Conservation (phyloP, 1,140 invertebrate genomes). For the Pseudomyrmex flavicornis region DNA sequence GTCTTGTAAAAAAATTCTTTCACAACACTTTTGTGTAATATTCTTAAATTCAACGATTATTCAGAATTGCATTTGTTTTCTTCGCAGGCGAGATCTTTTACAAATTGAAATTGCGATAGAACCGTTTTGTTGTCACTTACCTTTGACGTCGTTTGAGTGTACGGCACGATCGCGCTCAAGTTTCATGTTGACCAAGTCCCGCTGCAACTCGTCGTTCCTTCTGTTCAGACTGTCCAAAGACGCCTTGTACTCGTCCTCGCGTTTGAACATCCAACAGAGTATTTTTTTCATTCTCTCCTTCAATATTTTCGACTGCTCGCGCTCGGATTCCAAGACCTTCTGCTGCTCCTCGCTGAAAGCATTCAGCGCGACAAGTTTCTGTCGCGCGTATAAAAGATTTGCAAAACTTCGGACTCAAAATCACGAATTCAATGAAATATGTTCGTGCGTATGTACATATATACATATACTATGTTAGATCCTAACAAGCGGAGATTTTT, state of each 20-base stretch:
- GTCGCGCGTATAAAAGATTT: not conserved
- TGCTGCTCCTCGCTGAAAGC: constrained; percentile 39
- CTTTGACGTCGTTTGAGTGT: constrained; percentile 8
- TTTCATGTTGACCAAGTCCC: constrained; percentile 18
- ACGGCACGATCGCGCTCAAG: constrained; percentile 42
- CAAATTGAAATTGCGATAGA: not conserved
- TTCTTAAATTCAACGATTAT: not conserved
- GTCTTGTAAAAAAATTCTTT: not conserved
- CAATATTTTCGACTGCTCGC: constrained; percentile 10
- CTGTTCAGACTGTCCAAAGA: not conserved
- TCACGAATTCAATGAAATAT: no score
- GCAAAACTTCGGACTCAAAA: no score
- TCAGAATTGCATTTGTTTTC: not conserved
- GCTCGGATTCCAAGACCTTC: constrained; percentile 39
- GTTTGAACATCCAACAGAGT: not conserved
- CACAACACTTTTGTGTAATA: not conserved
- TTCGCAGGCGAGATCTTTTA: not conserved
- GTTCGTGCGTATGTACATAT: no score
- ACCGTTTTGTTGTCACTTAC: constrained; percentile 16
- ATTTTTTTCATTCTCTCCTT: constrained; percentile 33
- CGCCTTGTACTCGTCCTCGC: constrained; percentile 9
- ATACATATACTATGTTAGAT: not conserved
- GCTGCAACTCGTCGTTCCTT: constrained; percentile 46
- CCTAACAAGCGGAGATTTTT: not conserved
- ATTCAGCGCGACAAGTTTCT: constrained; percentile 62